These are phyloP conservation scores for Polydrusus tereticollis DNA, from an alignment of 2,888 invertebrate species.

Conservation along the genomic window DNA sequence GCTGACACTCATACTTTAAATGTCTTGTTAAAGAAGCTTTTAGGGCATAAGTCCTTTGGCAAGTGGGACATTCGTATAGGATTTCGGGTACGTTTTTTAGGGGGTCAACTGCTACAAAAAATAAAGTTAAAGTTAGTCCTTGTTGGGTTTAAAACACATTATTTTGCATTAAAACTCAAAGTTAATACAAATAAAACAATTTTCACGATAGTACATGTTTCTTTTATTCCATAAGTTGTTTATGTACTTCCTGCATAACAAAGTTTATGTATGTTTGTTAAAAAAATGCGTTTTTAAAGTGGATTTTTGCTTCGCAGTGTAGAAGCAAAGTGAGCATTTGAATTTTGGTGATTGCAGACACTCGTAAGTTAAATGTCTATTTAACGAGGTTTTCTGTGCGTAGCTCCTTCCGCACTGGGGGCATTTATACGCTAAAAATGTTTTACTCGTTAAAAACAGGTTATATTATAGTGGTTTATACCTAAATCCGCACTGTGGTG, in stretches of 20 bases:
- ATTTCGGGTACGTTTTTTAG: neutral
- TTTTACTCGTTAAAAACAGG: no score
- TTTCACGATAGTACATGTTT: neutral
- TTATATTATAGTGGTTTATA: no score
- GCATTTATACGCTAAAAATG: no score
- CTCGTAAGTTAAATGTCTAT: conserved; percentile 78
- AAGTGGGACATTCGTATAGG: conserved; percentile 30
- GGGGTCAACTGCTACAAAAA: conserved; percentile 1
- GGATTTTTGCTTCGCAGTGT: conserved; percentile 74
- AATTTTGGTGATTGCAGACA: conserved; percentile 75
- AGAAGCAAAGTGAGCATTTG: conserved; percentile 74
- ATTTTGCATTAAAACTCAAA: no score
- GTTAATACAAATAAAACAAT: neutral
- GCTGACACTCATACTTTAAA: conserved; percentile 53
- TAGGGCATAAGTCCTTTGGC: conserved; percentile 51
- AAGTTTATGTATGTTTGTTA: conserved; percentile 68
- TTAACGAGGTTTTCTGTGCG: conserved; percentile 77
- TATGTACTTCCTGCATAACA: conserved; percentile 31
- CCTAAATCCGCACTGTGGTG: no score
- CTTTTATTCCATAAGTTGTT: neutral
- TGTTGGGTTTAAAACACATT: no score
- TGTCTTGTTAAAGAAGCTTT: conserved; percentile 52
- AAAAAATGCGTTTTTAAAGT: conserved; percentile 63
- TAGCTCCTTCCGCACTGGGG: conserved; percentile 80
- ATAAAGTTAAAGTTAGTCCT: neutral